Percentiles rank a stretch among this genome's conserved stretches.
Evolutionary conservation across 64 coral and sea anemone genomes (phyloP).

Genomic region (Catalaphyllia jardinei): DNA sequence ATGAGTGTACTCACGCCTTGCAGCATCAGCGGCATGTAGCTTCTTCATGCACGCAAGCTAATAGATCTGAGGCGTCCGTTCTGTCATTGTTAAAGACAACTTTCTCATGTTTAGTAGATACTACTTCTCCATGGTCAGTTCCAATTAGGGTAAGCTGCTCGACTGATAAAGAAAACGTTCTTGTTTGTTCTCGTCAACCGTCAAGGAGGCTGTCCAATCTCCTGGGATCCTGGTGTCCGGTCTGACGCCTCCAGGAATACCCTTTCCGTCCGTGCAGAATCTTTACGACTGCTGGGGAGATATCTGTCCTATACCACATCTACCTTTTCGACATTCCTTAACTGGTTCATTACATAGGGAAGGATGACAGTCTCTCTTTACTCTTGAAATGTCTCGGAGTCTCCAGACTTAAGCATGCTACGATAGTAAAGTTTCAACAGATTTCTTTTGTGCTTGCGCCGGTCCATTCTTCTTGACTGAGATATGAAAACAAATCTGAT

Average conservation of each 20-base stretch:
- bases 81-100: constrained; percentile 33
- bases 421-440: constrained; percentile 33
- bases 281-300: too few species aligned
- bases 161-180: constrained; percentile 43
- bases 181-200: constrained; percentile 34
- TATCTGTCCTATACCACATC: constrained; percentile 69
- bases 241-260: constrained; percentile 9
- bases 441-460: constrained; percentile 12
- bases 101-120: constrained; percentile 7
- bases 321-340: constrained; percentile 35
- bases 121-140: constrained; percentile 10
- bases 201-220: constrained; percentile 26
- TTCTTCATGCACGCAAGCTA: constrained; percentile 43
- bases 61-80: not conserved
- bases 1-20: not conserved
- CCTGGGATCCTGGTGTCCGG: constrained; percentile 17
- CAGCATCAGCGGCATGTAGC: constrained; percentile 44
- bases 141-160: not conserved
- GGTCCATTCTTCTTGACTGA: constrained; percentile 10
- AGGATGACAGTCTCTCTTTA: constrained; percentile 38
- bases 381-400: constrained; percentile 46
- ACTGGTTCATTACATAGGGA: constrained; percentile 12
- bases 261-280: constrained; percentile 25
- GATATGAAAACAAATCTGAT: constrained; percentile 39
- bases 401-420: constrained; percentile 51